Base-by-base conservation (phyloP, 1,140 invertebrate genomes). In the Drosophila lowei region DNA sequence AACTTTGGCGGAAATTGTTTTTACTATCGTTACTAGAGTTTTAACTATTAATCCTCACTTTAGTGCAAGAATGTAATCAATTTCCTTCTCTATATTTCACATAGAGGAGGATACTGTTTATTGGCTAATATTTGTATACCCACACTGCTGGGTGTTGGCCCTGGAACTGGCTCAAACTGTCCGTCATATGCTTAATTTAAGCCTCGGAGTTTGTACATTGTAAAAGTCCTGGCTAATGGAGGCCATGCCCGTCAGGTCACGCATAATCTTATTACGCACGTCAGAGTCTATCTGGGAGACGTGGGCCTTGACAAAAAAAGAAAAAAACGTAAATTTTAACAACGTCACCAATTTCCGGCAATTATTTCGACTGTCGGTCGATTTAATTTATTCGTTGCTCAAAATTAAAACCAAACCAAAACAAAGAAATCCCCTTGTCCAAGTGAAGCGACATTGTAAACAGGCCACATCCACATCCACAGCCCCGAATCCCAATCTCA, bases 341-440 rank as follows among this genome's bases (percentile, higher is more conserved):
- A 66, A 67, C 62, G 80, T 81, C 81, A 67, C 60, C 80, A 86
- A 86, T 86, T 88, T 81, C 81, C 83, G 83, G 74, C 84, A 86
- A 86, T 86, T 86, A 86, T 86, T 86, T 83, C 43, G 58, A 79
- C 78, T 86, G 83, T 88, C 78, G 83, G 83, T 88, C 85, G 83
- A 86, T 86, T 86, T 86, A 86, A 86, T 86, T 86, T 86, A 89
- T 88, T 84, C 75, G 83, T 79, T 79, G 72, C 75, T 89, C 72
- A 84, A 89, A 88, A 88, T 88, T 89, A 88, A 88, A 88, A 89
- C 72, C 76, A 72, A 79, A 66, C 41, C 68, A 76, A 88, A 84
- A 77, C 76, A 89, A 71, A 79, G 73, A 84, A 89, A 89, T 89
- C 84, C 84, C 75, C 84, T 89, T 88, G 83, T 88, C 78, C 79